Percentiles rank a stretch among this genome's conserved stretches.
Conservation (phyloP, 2,113 vertebrate genomes). For the Sprattus sprattus region DNA sequence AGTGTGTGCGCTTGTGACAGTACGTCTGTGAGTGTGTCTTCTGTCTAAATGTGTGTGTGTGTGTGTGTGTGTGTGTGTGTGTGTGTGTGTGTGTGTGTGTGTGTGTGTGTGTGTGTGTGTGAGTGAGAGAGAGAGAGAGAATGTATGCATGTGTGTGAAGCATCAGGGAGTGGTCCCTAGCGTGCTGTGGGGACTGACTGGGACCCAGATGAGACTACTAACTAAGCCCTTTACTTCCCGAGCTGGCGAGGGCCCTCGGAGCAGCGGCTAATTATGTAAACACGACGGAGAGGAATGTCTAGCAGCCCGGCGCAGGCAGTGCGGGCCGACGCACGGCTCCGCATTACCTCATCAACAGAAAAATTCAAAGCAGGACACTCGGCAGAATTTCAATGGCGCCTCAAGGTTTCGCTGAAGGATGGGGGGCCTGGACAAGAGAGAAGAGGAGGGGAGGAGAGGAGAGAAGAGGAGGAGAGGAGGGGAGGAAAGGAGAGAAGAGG, state of each 20-base stretch:
- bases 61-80: not conserved
- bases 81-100: not conserved
- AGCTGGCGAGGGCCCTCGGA: conserved; percentile 49
- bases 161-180: conserved; percentile 39
- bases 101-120: not conserved
- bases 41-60: not conserved
- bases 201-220: conserved; percentile 58
- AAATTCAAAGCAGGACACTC: conserved; percentile 68
- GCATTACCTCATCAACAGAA: conserved; percentile 73
- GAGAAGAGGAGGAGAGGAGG: conserved; percentile 40
- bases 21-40: not conserved
- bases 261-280: conserved; percentile 73
- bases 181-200: conserved; percentile 28
- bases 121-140: conserved; percentile 33
- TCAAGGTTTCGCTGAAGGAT: conserved; percentile 74
- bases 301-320: conserved; percentile 55
- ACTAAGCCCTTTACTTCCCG: conserved; percentile 66
- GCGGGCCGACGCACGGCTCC: conserved; percentile 47
- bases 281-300: conserved; percentile 73
- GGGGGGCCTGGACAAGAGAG: conserved; percentile 38
- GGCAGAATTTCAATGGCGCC: conserved; percentile 72
- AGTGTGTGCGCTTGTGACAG: not conserved
- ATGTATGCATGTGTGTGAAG: conserved; percentile 20
- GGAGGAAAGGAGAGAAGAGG: conserved; percentile 9
- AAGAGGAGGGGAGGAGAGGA: conserved; percentile 15